Evolutionary conservation across 1,140 invertebrate species (phyloP), one percentile per base, ranked within the genome.

Genomic region (Calliopsis andreniformis): DNA sequence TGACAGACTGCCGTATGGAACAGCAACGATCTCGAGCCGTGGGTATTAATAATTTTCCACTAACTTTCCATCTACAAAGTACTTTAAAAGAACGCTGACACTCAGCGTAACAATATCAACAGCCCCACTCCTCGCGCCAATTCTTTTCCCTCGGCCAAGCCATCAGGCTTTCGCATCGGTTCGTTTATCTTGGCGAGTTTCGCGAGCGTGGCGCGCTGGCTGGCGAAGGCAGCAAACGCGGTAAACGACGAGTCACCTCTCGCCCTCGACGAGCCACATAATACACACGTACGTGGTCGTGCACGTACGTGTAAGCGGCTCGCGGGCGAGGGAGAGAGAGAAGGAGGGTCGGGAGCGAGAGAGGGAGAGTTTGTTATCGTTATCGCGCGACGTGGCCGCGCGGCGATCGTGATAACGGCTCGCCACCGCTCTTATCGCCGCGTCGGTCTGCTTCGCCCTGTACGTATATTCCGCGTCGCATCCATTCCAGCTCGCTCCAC

Each of bases 291-390:
- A 47, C 49, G 25, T 1, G 20, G 23, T 25, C 14, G 42, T n/a
- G n/a, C n/a, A 12, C 25, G 14, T 69, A 55, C 58, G 53, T 35
- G 62, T 62, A 61, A 78, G 55, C 35, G 28, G 64, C 58, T 64
- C 30, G 49, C 25, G 39, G 12, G 16, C 25, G 53, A 51, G 28
- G 20, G 25, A 64, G 68, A n/a, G 78, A 71, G 58, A 69, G 53
- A 72, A 75, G 81, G 76, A 58, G 66, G 68, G 43, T 47, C 32
- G 79, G 70, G 71, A 59, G 72, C 76, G 79, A 80, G 72, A 78
- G 83, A 87, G 87, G 77, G 67, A 78, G 88, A 91, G 90, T 91
- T 92, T 91, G 91, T 91, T 91, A 91, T 92, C 91, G 90, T 92
- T 91, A 92, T 92, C 90, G 91, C 84, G 78, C 87, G 89, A 89